Base-by-base conservation (phyloP, 2,888 invertebrate species). In the Sthenelais limicola region DNA sequence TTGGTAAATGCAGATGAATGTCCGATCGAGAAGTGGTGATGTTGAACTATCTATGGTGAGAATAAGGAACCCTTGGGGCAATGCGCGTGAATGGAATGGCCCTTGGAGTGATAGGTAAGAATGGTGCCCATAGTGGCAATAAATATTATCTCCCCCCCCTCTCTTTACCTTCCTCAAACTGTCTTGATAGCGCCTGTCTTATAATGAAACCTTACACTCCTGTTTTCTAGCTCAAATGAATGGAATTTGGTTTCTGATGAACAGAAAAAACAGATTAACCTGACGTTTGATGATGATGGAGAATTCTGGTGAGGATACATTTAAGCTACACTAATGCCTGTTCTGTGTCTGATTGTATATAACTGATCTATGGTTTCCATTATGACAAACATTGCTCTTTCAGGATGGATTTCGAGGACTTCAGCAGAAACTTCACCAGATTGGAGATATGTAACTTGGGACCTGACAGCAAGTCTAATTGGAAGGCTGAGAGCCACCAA, bases 381-480 rank as follows among this genome's bases (percentile, higher is more conserved):
- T n/a, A n/a, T n/a, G n/a, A n/a, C n/a, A n/a, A n/a, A n/a, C n/a
- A n/a, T n/a, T n/a, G n/a, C n/a, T n/a, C n/a, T n/a, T n/a, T n/a
- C n/a, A n/a, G n/a, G n/a, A 80, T 80, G 80, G 72, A 75, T 0
- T 96, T 92, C 88, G 93, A 87, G 70, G 97, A 97, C 87, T 97
- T 96, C 83, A 90, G 92, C 56, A 90, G 89, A 18, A 91, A 94
- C 81, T 98, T 96, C 84, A 91, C 91, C n/a, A 91, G 92, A 86
- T 90, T 97, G 80, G 97, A 98, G 89, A 95, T 98, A 79, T 97
- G 97, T 86, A 96, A 97, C 88, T 92, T 97, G 88, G 95, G 94
- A 84, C 97, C 97, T 0, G 97, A 97, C 84, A 94, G 96, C 0
- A 87, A 96, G 80, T 92, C 93, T 54, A 54, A 48, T 35, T 97